Evolutionary conservation across 2,113 vertebrate species (phyloP), one percentile per base, ranked within the genome.

Genomic region (Gobiocypris rarus): DNA sequence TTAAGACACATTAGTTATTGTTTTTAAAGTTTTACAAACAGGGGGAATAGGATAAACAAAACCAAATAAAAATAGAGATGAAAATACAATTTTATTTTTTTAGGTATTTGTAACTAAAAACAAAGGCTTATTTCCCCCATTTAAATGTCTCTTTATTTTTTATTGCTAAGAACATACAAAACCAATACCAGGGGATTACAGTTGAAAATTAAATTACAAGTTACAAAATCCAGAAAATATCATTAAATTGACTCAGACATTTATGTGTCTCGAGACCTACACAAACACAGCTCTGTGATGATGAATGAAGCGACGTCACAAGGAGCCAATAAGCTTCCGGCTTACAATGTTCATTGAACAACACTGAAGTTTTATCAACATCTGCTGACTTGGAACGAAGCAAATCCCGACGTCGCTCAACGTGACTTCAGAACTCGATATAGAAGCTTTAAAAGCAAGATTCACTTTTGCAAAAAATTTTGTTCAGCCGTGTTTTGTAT

Each of bases 331-430:
- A 3, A 41, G 65, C 79, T 82, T 82, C 65, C 80, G 79, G 45
- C 63, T 50, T 2, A 54, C 28, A 19, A 9, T 22, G 7, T 24
- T 7, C 76, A 61, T 2, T 54, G 52, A 54, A 54, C 52, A 19
- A 19, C 34, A 15, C 56, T 78, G 34, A 78, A 61, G 26, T 50
- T 17, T 80, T 56, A 24, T 26, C 22, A 54, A 78, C 83, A 80
- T 80, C 83, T 85, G 83, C 83, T 80, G 83, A 74, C 63, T 22
- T 58, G 50, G 50, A 65, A 80, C 38, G 19, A 48, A 45, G 41
- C 24, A 22, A 17, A 45, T 1, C 19, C 0, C 11, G 3, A 75
- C 22, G 24, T 6, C 19, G 24, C 28, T 75, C 41, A n/a, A 13
- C 52, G 38, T 43, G 65, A 79, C 1, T 19, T 24, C 50, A 7